Conservation (phyloP, 2,888 invertebrate species). For the Cephus pulcher region DNA sequence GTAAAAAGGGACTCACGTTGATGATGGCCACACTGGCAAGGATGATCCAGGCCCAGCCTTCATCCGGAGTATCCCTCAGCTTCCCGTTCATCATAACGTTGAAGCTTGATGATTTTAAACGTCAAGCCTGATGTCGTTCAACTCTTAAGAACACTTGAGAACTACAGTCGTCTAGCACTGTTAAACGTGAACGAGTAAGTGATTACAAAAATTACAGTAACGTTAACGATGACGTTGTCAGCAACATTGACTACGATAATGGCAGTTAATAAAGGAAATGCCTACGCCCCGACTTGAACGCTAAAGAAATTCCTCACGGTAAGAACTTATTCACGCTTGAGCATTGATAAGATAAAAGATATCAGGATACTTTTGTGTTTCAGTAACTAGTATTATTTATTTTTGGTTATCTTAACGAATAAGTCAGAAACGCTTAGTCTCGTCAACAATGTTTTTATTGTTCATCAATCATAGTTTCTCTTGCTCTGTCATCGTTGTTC, state of each 20-base stretch:
- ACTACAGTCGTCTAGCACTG: background rate
- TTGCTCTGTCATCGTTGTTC: background rate
- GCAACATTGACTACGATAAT: background rate
- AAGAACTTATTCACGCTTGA: background rate
- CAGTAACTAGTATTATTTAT: background rate
- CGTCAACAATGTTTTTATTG: background rate
- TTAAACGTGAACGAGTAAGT: background rate
- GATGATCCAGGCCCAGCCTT: conserved; percentile 69
- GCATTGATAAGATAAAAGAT: background rate
- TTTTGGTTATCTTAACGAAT: background rate
- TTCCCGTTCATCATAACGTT: background rate
- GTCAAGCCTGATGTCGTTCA: background rate
- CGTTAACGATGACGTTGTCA: background rate
- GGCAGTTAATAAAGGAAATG: background rate
- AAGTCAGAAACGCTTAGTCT: background rate
- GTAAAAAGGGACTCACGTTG: conserved; percentile 36
- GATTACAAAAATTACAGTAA: background rate
- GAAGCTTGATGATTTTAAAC: background rate
- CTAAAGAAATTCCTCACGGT: background rate
- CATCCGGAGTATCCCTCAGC: conserved; percentile 57
- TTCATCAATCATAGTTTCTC: background rate
- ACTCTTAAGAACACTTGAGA: background rate
- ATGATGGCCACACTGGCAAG: conserved; percentile 64
- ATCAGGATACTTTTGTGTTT: background rate
- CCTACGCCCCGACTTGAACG: background rate